Evolutionary conservation across 2,888 invertebrate genomes (phyloP).

Genomic region (Ypsolopha scabrella): DNA sequence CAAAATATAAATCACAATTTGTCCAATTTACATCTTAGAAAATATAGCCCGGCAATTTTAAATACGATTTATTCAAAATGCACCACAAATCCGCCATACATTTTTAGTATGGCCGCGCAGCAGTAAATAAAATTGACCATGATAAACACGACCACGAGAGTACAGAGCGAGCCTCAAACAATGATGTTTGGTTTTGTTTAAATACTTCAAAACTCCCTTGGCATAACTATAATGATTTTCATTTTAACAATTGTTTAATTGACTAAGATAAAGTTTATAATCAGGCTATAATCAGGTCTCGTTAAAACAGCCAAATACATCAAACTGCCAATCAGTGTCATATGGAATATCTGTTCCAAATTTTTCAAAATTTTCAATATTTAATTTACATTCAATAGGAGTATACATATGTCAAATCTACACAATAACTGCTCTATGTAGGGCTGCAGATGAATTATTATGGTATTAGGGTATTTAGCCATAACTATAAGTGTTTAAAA

Average conservation of each 20-base stretch:
- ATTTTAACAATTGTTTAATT: constrained; percentile 13
- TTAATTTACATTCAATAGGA: constrained; percentile 8
- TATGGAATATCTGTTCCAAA: constrained; percentile 2
- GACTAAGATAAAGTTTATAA: constrained; percentile 12
- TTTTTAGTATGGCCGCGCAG: too few relatives aligned
- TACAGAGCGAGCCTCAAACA: too few relatives aligned
- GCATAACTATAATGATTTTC: constrained; percentile 12
- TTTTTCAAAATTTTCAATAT: constrained; percentile 1
- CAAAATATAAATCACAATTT: too few relatives aligned
- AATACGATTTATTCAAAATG: too few relatives aligned
- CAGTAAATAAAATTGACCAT: too few relatives aligned
- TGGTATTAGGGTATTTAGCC: not conserved
- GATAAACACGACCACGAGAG: too few relatives aligned
- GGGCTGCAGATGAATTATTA: constrained; percentile 8
- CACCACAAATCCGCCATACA: too few relatives aligned
- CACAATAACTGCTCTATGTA: constrained; percentile 6
- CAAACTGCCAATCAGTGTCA: constrained; percentile 6
- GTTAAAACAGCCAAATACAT: constrained; percentile 14
- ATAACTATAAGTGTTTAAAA: too few relatives aligned
- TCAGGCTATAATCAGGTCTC: constrained; percentile 13
- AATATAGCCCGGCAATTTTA: too few relatives aligned
- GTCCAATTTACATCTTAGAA: too few relatives aligned
- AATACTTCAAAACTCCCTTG: constrained; percentile 11
- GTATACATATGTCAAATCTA: constrained; percentile 8
- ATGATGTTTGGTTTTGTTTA: constrained; percentile 10